phyloP scores from a whole-genome alignment of 1,140 invertebrate genomes.

The Chironomus striatipennis region DNA sequence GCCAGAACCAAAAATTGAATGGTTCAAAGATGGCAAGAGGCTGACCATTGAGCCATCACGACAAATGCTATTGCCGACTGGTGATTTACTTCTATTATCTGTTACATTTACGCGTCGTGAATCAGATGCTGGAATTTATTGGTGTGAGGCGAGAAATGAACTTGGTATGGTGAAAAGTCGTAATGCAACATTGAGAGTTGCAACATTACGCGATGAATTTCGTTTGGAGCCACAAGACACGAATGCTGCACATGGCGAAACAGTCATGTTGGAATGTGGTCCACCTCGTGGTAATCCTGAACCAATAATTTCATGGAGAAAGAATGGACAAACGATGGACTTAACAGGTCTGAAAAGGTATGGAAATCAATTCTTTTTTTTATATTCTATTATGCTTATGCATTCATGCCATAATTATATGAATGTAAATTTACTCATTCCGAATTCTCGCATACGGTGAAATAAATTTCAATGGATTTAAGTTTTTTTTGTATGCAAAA shows the following conservation, averaged over 20 bases:
- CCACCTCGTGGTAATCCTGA: conserved; percentile 78
- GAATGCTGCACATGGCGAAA: conserved; percentile 72
- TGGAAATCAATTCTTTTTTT: background rate
- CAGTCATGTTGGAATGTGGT: conserved; percentile 72
- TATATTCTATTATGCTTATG: background rate
- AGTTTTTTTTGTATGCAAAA: background rate
- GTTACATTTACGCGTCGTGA: conserved; percentile 62
- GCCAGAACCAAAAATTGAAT: conserved; percentile 52
- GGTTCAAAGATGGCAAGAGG: conserved; percentile 55
- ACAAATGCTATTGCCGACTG: conserved; percentile 51
- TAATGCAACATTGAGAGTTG: conserved; percentile 77
- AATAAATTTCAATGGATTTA: conserved; percentile 10
- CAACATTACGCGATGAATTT: conserved; percentile 81
- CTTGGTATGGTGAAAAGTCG: conserved; percentile 67
- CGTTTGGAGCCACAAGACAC: conserved; percentile 64
- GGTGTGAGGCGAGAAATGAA: conserved; percentile 77
- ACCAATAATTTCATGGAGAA: conserved; percentile 71
- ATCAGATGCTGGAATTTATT: conserved; percentile 73
- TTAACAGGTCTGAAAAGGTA: conserved; percentile 41
- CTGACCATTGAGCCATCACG: conserved; percentile 46
- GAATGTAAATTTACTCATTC: background rate
- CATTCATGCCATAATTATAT: background rate
- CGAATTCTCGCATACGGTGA: background rate
- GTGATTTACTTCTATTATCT: conserved; percentile 64
- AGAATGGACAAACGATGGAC: conserved; percentile 67